These are phyloP conservation scores for Australoheros scitulus DNA, from an alignment of 2,113 vertebrate species.

Conservation along the genomic window DNA sequence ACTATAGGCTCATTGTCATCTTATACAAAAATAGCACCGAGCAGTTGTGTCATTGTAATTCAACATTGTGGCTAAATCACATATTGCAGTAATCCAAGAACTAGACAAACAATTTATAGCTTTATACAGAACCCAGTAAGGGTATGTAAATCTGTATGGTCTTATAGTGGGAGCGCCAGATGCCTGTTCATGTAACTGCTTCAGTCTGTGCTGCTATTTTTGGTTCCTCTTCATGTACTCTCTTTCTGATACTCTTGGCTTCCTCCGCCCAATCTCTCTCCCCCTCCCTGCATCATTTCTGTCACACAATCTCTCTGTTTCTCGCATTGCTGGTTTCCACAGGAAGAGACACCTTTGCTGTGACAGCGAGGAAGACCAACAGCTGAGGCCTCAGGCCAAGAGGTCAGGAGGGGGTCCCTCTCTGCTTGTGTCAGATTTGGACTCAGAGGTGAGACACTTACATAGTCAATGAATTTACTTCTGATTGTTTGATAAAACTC, in stretches of 20 bases:
- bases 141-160: conserved; percentile 29
- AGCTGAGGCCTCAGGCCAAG: conserved; percentile 86
- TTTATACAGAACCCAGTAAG: neutral
- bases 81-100: neutral
- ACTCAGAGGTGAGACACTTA: conserved; percentile 87
- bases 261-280: neutral
- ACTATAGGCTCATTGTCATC: neutral
- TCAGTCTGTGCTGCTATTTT: conserved; percentile 64
- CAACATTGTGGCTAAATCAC: neutral
- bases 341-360: conserved; percentile 93
- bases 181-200: conserved; percentile 55
- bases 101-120: neutral
- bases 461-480: neutral
- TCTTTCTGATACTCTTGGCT: conserved; percentile 29
- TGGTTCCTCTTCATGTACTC: conserved; percentile 51
- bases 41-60: neutral
- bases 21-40: neutral
- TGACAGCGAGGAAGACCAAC: conserved; percentile 85
- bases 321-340: conserved; percentile 26
- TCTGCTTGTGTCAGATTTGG: conserved; percentile 84
- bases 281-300: conserved; percentile 22
- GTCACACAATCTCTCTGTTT: conserved; percentile 8
- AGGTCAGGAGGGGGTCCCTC: conserved; percentile 83
- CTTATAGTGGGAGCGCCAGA: conserved; percentile 30
- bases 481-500: neutral